Base-by-base conservation (phyloP, 2,888 invertebrate genomes). In the Plemyria rubiginata region DNA sequence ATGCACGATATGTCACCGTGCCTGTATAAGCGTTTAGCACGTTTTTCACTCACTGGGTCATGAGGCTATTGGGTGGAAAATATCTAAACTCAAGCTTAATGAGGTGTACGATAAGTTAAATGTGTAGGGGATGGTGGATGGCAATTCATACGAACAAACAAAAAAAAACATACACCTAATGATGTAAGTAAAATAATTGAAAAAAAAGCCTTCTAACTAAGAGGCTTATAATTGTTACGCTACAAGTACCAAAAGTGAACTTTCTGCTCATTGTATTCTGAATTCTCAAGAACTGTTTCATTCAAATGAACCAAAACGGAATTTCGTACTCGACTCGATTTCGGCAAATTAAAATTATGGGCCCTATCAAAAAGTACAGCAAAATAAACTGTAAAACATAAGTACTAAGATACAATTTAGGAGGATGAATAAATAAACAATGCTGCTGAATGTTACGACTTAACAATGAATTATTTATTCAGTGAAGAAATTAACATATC, bases 381-480 rank as follows among this genome's bases (percentile, higher is more conserved):
- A 77, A 81, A 77, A 73, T 65, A 63, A 60, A 72, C 78, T 70
- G 70, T 82, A 79, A 70, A 53, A 29, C 60, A 40, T 41, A 50
- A 6, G 36, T 12, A 12, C 66, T 79, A 84, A 71, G 72, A 71
- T 57, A 60, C 66, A 70, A 72, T 75, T 71, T 74, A 58, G 48
- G 56, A 65, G 56, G 59, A 38, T 56, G 29, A 49, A 68, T 70
- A 52, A 70, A 67, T 75, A 79, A 83, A 87, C 84, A 84, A 85
- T 82, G 84, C 82, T 81, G 79, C 74, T 73, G 82, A 86, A 84
- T 83, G 86, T 89, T 88, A 87, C 82, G 84, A 84, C 83, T 87
- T 87, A 86, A 85, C 85, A 86, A 87, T 87, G 87, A 90, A 90
- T 91, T 90, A 90, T 92, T 92, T 91, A 92, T 90, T 88, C 89